Evolutionary conservation across 2,113 vertebrate genomes (phyloP), one percentile per base, ranked within the genome.

Genomic region (Sitta europaea): DNA sequence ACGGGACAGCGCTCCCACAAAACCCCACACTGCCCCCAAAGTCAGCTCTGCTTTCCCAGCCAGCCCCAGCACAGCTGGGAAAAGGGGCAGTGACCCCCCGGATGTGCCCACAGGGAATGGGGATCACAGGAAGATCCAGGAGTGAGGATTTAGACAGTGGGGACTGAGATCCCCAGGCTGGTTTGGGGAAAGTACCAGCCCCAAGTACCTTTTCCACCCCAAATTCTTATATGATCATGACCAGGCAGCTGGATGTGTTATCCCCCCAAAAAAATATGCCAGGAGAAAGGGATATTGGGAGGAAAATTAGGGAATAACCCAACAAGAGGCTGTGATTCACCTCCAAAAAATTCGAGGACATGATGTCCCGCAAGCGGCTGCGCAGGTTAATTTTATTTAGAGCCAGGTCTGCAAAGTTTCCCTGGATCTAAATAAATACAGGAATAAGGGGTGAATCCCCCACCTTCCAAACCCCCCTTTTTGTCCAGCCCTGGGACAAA

Each of bases 361-460:
- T 1, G 0, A 53, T 1, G n/a, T 27, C 76, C 67, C 6, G 3
- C 1, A 0, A 71, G 83, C 6, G 0, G 29, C 51, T 11, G 5
- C 0, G 0, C 0, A 0, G 6, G 14, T 11, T 48, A 1, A 20
- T 55, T 70, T 66, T 42, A 31, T 85, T 73, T n/a, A 48, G 3
- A 90, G 21, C 1, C 23, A 11, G 23, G 53, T 55, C 75, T 74
- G 9, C 22, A 40, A 83, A 79, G n/a, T n/a, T 68, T 48, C 29
- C 50, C 47, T 38, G 24, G 40, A 38, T 61, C 31, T 15, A 68
- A 82, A 65, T 15, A 57, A 74, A 75, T 40, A 10, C 1, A 63
- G 29, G 42, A 57, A 82, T 19, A 47, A 13, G 28, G 33, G 15
- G 2, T 43, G 16, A 76, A 58, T 5, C 3, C 23, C 28, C 8